These are phyloP conservation scores for Tenthredo distinguenda DNA, from an alignment of 2,888 invertebrate genomes.

Conservation along the genomic window DNA sequence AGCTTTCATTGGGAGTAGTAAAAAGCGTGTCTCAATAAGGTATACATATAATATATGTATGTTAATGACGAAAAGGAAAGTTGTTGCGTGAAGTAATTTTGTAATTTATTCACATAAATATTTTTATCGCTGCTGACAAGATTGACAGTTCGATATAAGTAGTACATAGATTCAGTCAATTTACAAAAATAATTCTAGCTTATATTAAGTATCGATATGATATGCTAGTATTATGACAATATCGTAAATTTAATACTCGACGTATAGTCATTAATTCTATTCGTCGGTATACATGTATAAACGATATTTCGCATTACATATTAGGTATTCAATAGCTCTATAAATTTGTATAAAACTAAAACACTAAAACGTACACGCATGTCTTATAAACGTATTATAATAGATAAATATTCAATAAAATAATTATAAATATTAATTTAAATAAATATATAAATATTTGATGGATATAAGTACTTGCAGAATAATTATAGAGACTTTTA, in stretches of 20 bases:
- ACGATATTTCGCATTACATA: slow-evolving; percentile 18
- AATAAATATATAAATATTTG: slow-evolving; percentile 43
- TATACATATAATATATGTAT: neutral
- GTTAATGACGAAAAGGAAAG: slow-evolving; percentile 3
- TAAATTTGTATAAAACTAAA: slow-evolving; percentile 22
- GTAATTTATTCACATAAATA: slow-evolving; percentile 36
- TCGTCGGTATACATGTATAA: slow-evolving; percentile 2
- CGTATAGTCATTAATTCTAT: slow-evolving; percentile 28
- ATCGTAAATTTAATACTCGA: slow-evolving; percentile 28
- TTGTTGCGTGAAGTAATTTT: slow-evolving; percentile 38
- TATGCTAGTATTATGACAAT: neutral
- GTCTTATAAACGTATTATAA: neutral
- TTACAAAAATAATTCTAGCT: slow-evolving; percentile 41
- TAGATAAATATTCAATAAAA: neutral
- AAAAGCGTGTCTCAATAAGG: neutral
- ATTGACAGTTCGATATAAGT: slow-evolving; percentile 30
- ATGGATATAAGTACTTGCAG: neutral
- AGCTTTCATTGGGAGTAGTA: neutral
- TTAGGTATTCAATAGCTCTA: slow-evolving; percentile 15
- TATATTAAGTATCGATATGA: slow-evolving; percentile 21
- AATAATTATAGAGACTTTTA: neutral
- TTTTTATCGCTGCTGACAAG: slow-evolving; percentile 36
- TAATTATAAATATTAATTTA: slow-evolving; percentile 39
- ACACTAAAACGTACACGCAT: neutral
- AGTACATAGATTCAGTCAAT: slow-evolving; percentile 45